Conservation (phyloP, 2,888 invertebrate species). For the Lasius fuliginosus region DNA sequence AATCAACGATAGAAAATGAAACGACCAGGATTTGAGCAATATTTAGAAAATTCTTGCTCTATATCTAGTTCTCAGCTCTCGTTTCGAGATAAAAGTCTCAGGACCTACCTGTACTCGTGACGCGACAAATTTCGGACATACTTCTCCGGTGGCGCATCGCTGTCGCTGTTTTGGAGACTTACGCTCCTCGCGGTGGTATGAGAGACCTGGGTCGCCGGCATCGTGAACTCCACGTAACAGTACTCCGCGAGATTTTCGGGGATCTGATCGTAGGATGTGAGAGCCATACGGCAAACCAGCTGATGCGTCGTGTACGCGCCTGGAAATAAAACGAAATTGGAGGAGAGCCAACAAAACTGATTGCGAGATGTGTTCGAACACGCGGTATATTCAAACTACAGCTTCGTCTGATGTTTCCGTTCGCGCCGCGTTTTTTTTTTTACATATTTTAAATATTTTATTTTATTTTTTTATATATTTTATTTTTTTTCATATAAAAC, state of each 20-base stretch:
- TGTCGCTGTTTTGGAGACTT: slow-evolving; percentile 94
- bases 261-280: slow-evolving; percentile 99
- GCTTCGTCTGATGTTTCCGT: neutral
- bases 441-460: no score
- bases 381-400: slow-evolving; percentile 24
- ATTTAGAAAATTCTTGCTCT: neutral
- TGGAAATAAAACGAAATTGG: slow-evolving; percentile 84
- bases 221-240: slow-evolving; percentile 98
- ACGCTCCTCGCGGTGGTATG: slow-evolving; percentile 98
- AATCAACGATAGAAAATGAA: neutral
- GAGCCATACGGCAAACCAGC: slow-evolving; percentile 96
- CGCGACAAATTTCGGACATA: slow-evolving; percentile 98
- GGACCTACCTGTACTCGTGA: slow-evolving; percentile 94
- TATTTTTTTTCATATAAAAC: no score
- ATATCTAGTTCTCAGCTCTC: no score
- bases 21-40: neutral
- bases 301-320: slow-evolving; percentile 99
- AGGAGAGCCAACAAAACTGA: slow-evolving; percentile 24
- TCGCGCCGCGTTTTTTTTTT: neutral
- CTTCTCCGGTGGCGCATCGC: slow-evolving; percentile 98
- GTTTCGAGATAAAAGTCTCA: neutral
- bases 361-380: neutral
- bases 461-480: no score
- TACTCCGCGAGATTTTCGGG: slow-evolving; percentile 96
- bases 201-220: slow-evolving; percentile 98